Evolutionary conservation across 2,797 vertebrate species (phyloP), one percentile per base, ranked within the genome.

Genomic region (Lacerta agilis): DNA sequence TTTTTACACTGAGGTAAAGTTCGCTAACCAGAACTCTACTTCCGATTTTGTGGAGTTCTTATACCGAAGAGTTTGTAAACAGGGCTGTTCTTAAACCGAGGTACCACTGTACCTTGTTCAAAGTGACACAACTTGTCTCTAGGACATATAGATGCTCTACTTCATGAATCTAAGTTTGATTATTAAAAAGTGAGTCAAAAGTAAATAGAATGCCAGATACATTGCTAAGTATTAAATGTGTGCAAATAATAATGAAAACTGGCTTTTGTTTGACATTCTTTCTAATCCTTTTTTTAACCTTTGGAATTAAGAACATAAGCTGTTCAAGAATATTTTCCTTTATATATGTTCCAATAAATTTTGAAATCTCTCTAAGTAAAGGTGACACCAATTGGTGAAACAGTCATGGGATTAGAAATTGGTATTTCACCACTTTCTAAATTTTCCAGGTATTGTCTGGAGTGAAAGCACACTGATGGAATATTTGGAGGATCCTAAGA

Each of bases 401-500:
- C 79, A 85, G 75, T 38, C 72, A 80, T 9, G 79, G 76, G 87
- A 87, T 33, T 25, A 72, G 36, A 82, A 83, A 61, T 36, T 43
- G n/a, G 86, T 91, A 88, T 90, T 83, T 61, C 45, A 83, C 69
- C 72, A 80, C 33, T 78, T n/a, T 89, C 85, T 69, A 87, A 69
- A 69, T 78, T 90, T 94, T 92, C 23, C 88, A 98, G 97, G 97
- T 58, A 94, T 98, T 83, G 38, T 89, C 87, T 98, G 98, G 98
- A 88, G 91, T 73, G 97, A 98, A 13, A 96, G 95, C 2, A 98
- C 97, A 83, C 93, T 98, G 82, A 97, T 94, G 93, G 92, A 98
- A 49, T 98, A 98, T 95, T 96, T 99, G 96, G 97, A 98, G 91
- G 98, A 98, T 91, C 97, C 98, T 43, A 98, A 98, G 97, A 99